Evolutionary conservation across 2,888 invertebrate genomes (phyloP).

Genomic region (Oxytorus armatus): DNA sequence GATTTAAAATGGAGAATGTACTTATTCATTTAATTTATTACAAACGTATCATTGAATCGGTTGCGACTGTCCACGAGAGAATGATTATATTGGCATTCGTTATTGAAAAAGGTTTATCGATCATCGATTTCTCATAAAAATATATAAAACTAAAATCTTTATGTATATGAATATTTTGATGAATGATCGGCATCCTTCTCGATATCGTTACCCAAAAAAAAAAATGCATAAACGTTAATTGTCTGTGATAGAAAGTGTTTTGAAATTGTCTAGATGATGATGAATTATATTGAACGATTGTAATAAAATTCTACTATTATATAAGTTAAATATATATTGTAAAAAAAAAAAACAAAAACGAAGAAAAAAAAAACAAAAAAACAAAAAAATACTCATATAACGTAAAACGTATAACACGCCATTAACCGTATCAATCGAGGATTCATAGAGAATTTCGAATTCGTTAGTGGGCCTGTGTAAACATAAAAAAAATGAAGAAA

Average conservation of each 20-base stretch:
- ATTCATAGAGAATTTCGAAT: constrained; percentile 62
- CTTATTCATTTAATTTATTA: constrained; percentile 63
- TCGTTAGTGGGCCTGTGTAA: constrained; percentile 54
- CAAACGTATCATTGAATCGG: constrained; percentile 36
- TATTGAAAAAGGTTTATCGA: constrained; percentile 54
- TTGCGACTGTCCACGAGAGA: constrained; percentile 63
- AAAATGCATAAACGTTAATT: constrained; percentile 75
- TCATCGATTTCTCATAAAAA: constrained; percentile 22
- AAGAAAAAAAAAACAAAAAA: too few relatives aligned
- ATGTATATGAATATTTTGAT: constrained; percentile 59
- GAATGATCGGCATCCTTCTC: constrained; percentile 65
- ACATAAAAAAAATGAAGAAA: constrained; percentile 22
- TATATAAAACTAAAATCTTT: too few relatives aligned
- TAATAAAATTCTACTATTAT: constrained; percentile 69
- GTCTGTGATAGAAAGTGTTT: constrained; percentile 80
- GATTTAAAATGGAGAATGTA: constrained; percentile 49
- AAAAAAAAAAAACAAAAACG: too few relatives aligned
- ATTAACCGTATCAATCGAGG: constrained; percentile 56
- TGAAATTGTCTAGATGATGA: constrained; percentile 72
- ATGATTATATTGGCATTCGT: constrained; percentile 56
- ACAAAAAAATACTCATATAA: constrained; percentile 55
- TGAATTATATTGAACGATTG: constrained; percentile 68
- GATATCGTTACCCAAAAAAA: constrained; percentile 67
- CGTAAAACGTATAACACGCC: constrained; percentile 59
- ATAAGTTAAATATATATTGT: constrained; percentile 67